Evolutionary conservation across 2,888 invertebrate species (phyloP).

Genomic region (Platypus cylindrus): DNA sequence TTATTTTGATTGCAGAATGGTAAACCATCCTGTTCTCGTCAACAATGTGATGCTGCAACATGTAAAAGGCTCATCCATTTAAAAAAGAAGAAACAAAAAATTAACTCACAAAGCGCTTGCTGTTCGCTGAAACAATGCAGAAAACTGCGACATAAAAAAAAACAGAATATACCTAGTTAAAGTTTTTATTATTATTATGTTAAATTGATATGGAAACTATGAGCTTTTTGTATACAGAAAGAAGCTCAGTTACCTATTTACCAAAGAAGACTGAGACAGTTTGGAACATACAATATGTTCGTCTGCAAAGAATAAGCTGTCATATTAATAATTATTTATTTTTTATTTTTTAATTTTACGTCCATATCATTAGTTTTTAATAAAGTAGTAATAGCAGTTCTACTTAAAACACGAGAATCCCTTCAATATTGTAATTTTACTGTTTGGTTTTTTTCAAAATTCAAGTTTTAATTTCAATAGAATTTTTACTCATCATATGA

Average conservation of each 20-base stretch:
- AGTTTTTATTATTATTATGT: background rate
- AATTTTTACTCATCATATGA: background rate
- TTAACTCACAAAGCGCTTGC: constrained; percentile 31
- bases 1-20: constrained; percentile 51
- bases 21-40: constrained; percentile 64
- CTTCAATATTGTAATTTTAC: no score
- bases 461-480: no score
- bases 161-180: constrained; percentile 14
- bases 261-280: constrained; percentile 45
- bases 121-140: constrained; percentile 31
- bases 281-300: constrained; percentile 24
- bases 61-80: constrained; percentile 44
- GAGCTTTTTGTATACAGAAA: no score
- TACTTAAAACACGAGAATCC: no score
- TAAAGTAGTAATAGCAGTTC: no score
- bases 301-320: constrained; percentile 17
- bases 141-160: constrained; percentile 23
- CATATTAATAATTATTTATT: constrained; percentile 16
- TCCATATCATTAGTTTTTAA: no score
- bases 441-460: no score
- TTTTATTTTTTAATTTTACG: constrained; percentile 10
- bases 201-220: constrained; percentile 17
- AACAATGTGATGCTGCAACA: constrained; percentile 62
- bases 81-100: constrained; percentile 38
- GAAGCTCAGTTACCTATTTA: constrained; percentile 39